Conservation (phyloP, 2,113 vertebrate species). For the Megaleporinus macrocephalus region DNA sequence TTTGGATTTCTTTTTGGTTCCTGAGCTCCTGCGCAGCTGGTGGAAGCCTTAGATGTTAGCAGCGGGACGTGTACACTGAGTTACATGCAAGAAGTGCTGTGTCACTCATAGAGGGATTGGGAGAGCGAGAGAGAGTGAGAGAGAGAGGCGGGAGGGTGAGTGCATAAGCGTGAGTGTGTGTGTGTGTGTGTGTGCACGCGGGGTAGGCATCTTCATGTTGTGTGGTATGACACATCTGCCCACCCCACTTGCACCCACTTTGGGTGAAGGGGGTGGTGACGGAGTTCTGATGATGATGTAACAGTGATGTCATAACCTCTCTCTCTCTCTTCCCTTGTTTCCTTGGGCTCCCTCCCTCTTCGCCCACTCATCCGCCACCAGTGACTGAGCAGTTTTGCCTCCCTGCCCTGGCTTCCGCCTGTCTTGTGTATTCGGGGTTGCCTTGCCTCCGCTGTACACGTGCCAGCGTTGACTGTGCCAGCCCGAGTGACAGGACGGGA, state of each 20-base stretch:
- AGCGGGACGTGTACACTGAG: constrained; percentile 59
- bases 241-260: constrained; percentile 47
- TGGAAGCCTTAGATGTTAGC: constrained; percentile 15
- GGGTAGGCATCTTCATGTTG: constrained; percentile 31
- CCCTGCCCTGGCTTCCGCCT: constrained; percentile 65
- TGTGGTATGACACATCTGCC: constrained; percentile 60
- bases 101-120: constrained; percentile 57
- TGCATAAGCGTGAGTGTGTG: constrained; percentile 48
- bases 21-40: background rate
- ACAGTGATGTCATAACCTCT: constrained; percentile 65
- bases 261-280: constrained; percentile 44
- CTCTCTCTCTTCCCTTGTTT: constrained; percentile 56
- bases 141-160: constrained; percentile 27
- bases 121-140: constrained; percentile 47
- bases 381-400: constrained; percentile 68
- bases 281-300: constrained; percentile 56
- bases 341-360: constrained; percentile 22
- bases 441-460: constrained; percentile 59
- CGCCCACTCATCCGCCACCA: constrained; percentile 62
- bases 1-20: too few relatives aligned
- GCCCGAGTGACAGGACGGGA: constrained; percentile 52
- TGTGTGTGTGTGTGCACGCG: constrained; percentile 55
- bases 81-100: constrained; percentile 53
- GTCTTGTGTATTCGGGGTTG: constrained; percentile 65
- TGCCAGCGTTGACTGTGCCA: constrained; percentile 20